These are phyloP conservation scores for Pycnonotus jocosus DNA, from an alignment of 2,113 vertebrate genomes.

Conservation along the genomic window DNA sequence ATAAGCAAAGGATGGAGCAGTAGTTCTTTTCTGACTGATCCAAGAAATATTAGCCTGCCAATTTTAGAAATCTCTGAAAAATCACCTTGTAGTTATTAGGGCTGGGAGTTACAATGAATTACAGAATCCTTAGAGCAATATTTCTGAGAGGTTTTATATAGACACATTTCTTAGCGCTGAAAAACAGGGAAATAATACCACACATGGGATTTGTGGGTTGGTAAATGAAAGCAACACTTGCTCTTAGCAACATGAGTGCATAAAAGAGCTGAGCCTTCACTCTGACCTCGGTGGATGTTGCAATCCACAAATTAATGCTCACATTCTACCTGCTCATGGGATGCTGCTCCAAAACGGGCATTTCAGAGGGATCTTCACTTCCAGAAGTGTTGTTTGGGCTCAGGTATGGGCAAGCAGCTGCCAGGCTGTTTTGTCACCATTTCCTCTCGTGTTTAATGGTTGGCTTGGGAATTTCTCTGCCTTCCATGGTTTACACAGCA, in stretches of 20 bases:
- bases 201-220: conserved; percentile 34
- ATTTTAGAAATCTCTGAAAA: conserved; percentile 39
- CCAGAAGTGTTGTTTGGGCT: background rate
- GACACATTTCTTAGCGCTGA: conserved; percentile 20
- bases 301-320: background rate
- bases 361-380: background rate
- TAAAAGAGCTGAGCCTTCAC: background rate
- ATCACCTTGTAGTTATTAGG: conserved; percentile 33
- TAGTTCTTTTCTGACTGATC: background rate
- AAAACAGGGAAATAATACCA: conserved; percentile 38
- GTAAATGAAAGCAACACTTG: conserved; percentile 36
- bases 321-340: background rate
- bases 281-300: background rate
- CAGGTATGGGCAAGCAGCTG: background rate
- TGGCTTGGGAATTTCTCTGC: background rate
- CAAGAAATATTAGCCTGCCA: conserved; percentile 33
- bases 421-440: background rate
- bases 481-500: background rate
- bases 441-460: background rate
- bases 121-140: conserved; percentile 16
- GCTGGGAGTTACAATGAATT: conserved; percentile 29
- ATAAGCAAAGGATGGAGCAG: conserved; percentile 1
- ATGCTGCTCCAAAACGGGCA: background rate
- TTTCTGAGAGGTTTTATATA: conserved; percentile 42
- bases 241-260: background rate